Conservation (phyloP, 2,888 invertebrate genomes). For the Rotaria macrura region DNA sequence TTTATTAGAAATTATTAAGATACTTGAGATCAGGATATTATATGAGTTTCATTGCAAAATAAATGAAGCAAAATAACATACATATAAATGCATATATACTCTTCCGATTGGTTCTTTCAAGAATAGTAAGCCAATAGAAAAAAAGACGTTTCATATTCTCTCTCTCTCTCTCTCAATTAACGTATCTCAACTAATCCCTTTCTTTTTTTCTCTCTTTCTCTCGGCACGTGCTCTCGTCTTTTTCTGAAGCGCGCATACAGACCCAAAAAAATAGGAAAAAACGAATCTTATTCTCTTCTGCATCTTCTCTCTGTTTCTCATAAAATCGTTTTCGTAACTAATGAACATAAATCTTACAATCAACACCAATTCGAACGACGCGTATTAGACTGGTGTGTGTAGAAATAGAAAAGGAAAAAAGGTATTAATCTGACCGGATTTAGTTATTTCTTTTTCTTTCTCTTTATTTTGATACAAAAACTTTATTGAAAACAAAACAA, state of each 20-base stretch:
- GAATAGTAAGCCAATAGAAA: neutral
- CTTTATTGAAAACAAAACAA: neutral
- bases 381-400: neutral
- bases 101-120: neutral
- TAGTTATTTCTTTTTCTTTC: constrained; percentile 11
- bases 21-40: constrained; percentile 1
- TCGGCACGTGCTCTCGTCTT: constrained; percentile 5
- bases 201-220: neutral
- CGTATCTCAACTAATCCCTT: constrained; percentile 4
- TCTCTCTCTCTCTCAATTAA: constrained; percentile 7
- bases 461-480: constrained; percentile 10
- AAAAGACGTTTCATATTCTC: neutral
- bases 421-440: constrained; percentile 15
- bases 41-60: neutral
- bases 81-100: neutral
- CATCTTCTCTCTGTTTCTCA: neutral
- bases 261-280: neutral
- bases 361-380: constrained; percentile 11
- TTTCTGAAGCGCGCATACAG: neutral
- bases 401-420: constrained; percentile 13
- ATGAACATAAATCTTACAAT: constrained; percentile 15
- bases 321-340: constrained; percentile 15
- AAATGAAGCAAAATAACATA: neutral
- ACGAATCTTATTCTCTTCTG: neutral
- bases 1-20: neutral